Evolutionary conservation across 1,140 invertebrate species (phyloP).

Genomic region (Drosophila serrata): DNA sequence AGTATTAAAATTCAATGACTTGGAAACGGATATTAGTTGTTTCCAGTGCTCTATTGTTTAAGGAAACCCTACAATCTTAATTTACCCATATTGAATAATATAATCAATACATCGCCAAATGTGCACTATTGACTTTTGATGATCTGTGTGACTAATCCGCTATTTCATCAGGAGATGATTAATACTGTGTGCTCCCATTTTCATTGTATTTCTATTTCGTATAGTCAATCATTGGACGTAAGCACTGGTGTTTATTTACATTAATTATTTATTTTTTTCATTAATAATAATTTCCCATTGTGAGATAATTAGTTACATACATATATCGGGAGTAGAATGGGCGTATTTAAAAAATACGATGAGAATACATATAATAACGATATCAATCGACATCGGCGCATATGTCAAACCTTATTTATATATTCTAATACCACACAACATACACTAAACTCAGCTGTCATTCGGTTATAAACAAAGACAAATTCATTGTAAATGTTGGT

Average conservation of each 20-base stretch:
- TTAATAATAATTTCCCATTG: too few species aligned
- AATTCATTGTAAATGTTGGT: slow-evolving; percentile 30
- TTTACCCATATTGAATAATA: background rate
- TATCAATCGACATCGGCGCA: background rate
- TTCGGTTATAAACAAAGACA: slow-evolving; percentile 4
- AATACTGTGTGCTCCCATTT: background rate
- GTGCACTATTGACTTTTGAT: background rate
- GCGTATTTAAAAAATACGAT: background rate
- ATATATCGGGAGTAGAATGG: background rate
- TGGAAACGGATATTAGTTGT: background rate
- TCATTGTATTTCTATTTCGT: background rate
- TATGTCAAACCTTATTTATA: slow-evolving; percentile 4
- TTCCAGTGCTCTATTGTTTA: background rate
- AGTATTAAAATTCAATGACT: background rate
- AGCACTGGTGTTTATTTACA: background rate
- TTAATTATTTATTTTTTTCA: too few species aligned
- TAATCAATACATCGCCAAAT: background rate
- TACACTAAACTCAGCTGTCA: background rate
- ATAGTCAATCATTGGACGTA: background rate
- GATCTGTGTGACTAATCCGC: slow-evolving; percentile 5
- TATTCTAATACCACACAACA: background rate
- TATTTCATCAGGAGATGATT: slow-evolving; percentile 20
- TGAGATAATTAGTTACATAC: too few species aligned
- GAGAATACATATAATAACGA: background rate
- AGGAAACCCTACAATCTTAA: background rate